Base-by-base conservation (phyloP, 2,888 invertebrate genomes). In the Protula sp. region DNA sequence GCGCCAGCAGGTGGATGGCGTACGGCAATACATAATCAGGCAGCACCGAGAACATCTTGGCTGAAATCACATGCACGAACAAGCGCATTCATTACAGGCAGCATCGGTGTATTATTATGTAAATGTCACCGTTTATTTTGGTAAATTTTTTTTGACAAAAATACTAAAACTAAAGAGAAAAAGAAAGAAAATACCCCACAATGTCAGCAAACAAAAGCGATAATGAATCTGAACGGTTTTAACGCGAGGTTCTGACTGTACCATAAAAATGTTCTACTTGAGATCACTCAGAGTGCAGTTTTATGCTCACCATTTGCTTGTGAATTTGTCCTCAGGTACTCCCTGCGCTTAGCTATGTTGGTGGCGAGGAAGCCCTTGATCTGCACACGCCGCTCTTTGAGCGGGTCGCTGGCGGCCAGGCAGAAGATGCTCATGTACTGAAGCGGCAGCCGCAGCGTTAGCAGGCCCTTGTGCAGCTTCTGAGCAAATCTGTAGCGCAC, bases 11-110 rank as follows among this genome's bases (percentile, higher is more conserved):
- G 54, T 97, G 93, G 70, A 97, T 89, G n/a, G 94, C 91, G 83
- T 95, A 97, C 68, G 94, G 92, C 75, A 98, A 84, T 89, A 94
- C 94, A 81, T 95, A 97, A 84, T 98, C 98, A 57, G 98, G 97
- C 82, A 95, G 84, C 79, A 78, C 68, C 30, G 74, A 67, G 54
- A 75, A 74, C 69, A 81, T 69, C 56, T 71, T 71, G 53, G 69
- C 76, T 76, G 70, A 48, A 67, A 67, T 28, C 51, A 30, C 51
- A 51, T n/a, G n/a, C n/a, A n/a, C n/a, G n/a, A n/a, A n/a, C n/a
- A n/a, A n/a, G n/a, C n/a, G n/a, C n/a, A n/a, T n/a, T n/a, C 48
- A 55, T 30, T 27, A n/a, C 24, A 5, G 50, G 9, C 24, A 24
- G 22, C 5, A 5, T 50, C 9, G 50, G 26, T 5, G 50, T 50